Percentiles rank a stretch among this genome's conserved stretches.
These are phyloP conservation scores for Lepisosteus oculatus DNA, from an alignment of 2,113 vertebrate genomes.

Conservation along the genomic window DNA sequence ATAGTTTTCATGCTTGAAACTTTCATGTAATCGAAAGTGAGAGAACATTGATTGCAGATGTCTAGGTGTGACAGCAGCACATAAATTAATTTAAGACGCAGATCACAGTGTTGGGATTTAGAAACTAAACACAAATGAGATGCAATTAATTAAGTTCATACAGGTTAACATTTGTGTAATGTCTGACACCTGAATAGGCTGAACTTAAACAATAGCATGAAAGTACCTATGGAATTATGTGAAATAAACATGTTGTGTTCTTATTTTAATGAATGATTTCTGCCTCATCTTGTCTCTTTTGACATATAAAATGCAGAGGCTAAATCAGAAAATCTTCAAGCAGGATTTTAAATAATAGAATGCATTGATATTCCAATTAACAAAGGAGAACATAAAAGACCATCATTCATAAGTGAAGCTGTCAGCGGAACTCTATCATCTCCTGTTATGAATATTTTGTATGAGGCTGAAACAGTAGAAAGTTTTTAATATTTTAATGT, in stretches of 20 bases:
- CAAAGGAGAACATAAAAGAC: slow-evolving; percentile 59
- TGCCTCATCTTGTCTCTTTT: too few relatives aligned
- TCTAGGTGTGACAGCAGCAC: not conserved
- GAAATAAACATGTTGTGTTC: too few relatives aligned
- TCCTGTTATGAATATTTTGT: slow-evolving; percentile 44
- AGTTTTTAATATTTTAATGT: slow-evolving; percentile 55
- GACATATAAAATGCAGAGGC: too few relatives aligned
- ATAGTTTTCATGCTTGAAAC: slow-evolving; percentile 2
- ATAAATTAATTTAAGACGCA: slow-evolving; percentile 6
- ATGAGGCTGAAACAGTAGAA: slow-evolving; percentile 49
- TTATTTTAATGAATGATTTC: too few relatives aligned
- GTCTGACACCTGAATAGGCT: too few relatives aligned
- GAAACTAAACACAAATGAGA: not conserved
- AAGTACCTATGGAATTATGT: too few relatives aligned
- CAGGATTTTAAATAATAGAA: too few relatives aligned
- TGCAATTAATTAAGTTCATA: not conserved
- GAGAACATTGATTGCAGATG: not conserved
- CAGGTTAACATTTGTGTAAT: too few relatives aligned
- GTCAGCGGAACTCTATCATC: slow-evolving; percentile 55
- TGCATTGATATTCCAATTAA: slow-evolving; percentile 58
- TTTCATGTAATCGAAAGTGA: slow-evolving; percentile 1
- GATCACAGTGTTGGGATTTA: not conserved
- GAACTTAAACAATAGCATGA: too few relatives aligned
- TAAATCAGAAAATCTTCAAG: too few relatives aligned
- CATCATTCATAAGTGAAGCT: slow-evolving; percentile 66